Base-by-base conservation (phyloP, 2,113 vertebrate genomes). In the Prinia subflava region DNA sequence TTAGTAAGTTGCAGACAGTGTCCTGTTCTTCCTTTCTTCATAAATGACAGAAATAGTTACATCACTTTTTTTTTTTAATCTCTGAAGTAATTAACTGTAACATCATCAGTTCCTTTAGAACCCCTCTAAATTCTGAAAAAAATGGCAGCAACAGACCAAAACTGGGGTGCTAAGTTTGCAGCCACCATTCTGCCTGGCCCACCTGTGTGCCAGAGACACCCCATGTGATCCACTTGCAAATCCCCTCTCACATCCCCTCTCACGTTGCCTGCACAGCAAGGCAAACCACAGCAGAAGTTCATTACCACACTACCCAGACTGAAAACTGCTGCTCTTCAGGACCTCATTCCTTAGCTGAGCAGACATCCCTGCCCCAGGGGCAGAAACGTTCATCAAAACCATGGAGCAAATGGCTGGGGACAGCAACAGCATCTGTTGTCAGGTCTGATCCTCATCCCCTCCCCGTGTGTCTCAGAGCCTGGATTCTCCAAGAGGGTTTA, bases 401-500 rank as follows among this genome's bases (percentile, higher is more conserved):
- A 31, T 2, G n/a, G 46, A 95, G 60, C 33, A 74, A 91, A 95
- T 6, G 22, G 28, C 39, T 17, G 33, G 63, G 77, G 83, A 92
- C 87, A 91, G 77, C 87, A 86, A 33, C 76, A 96, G 89, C 64
- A 63, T 91, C 89, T 83, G 47, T 59, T 91, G 68, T 84, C 83
- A 90, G 2, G 4, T 89, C 73, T 74, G 80, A 89, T 94, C 83
- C 83, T 57, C 77, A 63, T 87, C 52, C 67, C 31, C 46, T 59
- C 55, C 60, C 46, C 1, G 0, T 47, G 28, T 20, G 9, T 59
- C 33, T 71, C 81, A 15, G 39, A 79, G 50, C 25, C 27, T 82
- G 46, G 13, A 9, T 31, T 79, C 73, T 68, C 75, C 75, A n/a
- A 0, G 0, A 27, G 17, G 62, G 13, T 35, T 59, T 55, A 59